Base-by-base conservation (phyloP, 1,140 invertebrate species). In the Epicauta chinensis region DNA sequence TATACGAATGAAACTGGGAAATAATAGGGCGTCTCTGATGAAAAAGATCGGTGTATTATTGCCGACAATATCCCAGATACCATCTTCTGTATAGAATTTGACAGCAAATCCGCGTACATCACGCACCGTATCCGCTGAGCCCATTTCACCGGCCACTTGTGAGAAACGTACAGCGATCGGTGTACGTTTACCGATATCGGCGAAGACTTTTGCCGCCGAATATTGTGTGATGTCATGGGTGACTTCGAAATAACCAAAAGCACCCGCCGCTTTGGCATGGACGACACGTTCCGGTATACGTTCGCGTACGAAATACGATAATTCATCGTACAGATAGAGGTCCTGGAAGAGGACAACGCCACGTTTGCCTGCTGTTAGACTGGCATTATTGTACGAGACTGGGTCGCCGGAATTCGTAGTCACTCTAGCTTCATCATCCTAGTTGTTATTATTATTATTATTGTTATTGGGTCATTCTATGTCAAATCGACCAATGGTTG, bases 241-340 rank as follows among this genome's bases (percentile, higher is more conserved):
- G 0, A 88, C 82, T 71, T 97, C 93, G 70, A 98, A 96, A 66
- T 95, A 95, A 2, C 96, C 96, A 75, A 97, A 97, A 11, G 95
- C 96, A 61, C 93, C 94, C 46, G 89, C 91, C 62, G 95, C 96
- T 74, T 98, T 98, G 0, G 95, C 96, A 73, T 98, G 95, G 0
- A 98, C 96, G 1, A 98, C 95, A 65, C 96, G 80, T 71, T 98
- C 96, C 0, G 96, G 95, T 62, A 98, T 98, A 46, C 97, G 78
- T 70, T 99, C 97, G 31, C 94, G 79, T 68, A 88, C 85, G 70
- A 99, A 98, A 61, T 97, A 90, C 0, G 92, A 83, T 69, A 97
- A 85, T 72, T 97, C 92, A 75, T 99, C 96, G 13, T 96, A 68
- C 61, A 89, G 89, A 45, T 86, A 81, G 31, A 82, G 82, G 75